Conservation (phyloP, 2,888 invertebrate species). For the Nymphalis polychloros region DNA sequence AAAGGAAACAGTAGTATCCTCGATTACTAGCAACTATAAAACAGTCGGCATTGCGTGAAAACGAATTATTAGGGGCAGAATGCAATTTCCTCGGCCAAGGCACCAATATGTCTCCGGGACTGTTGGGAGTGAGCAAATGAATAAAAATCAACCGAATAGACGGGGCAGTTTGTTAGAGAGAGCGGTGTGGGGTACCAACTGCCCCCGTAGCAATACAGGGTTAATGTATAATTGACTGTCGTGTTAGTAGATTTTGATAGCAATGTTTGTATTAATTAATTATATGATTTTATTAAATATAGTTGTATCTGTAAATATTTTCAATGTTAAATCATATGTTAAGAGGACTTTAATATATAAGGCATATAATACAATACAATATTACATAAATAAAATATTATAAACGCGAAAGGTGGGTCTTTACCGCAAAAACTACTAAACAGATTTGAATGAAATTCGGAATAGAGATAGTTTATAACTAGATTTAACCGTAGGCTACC, state of each 20-base stretch:
- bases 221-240: slow-evolving; percentile 18
- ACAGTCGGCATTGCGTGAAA: slow-evolving; percentile 47
- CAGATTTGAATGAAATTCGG: too few species aligned
- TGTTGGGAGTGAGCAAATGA: slow-evolving; percentile 46
- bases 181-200: slow-evolving; percentile 20
- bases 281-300: too few species aligned
- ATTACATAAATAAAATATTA: too few species aligned
- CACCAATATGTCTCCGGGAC: slow-evolving; percentile 58
- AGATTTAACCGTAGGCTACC: too few species aligned
- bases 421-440: too few species aligned
- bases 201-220: slow-evolving; percentile 24
- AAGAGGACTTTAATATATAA: too few species aligned
- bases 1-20: slow-evolving; percentile 6
- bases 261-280: background rate
- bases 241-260: slow-evolving; percentile 4
- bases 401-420: too few species aligned
- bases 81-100: slow-evolving; percentile 59
- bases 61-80: slow-evolving; percentile 55
- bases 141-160: slow-evolving; percentile 50
- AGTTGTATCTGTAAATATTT: too few species aligned
- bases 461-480: too few species aligned
- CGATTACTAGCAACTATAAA: slow-evolving; percentile 32
- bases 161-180: slow-evolving; percentile 42
- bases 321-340: too few species aligned
- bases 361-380: too few species aligned